Conservation (phyloP, 64 coral and sea anemone species). For the Montipora foliosa region DNA sequence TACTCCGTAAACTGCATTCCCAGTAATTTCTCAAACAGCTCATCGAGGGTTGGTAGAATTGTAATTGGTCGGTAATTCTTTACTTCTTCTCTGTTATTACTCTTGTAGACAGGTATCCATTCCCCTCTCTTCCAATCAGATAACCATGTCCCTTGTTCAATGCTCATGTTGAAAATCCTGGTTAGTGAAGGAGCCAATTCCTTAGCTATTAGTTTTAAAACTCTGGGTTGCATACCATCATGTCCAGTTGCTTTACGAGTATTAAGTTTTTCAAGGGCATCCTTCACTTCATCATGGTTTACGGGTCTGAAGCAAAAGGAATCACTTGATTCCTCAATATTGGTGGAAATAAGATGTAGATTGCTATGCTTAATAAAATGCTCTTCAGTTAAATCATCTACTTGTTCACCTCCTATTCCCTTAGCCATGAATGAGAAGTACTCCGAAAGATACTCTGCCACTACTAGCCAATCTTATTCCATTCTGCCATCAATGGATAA, state of each 20-base stretch:
- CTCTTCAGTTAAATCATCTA: background rate
- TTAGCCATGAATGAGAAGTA: constrained; percentile 52
- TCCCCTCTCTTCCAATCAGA: background rate
- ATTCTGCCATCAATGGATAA: constrained; percentile 8
- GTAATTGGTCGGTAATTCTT: constrained; percentile 9
- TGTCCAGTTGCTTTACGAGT: constrained; percentile 30
- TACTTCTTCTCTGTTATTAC: background rate
- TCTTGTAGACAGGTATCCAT: constrained; percentile 7
- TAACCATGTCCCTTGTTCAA: background rate
- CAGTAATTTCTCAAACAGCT: constrained; percentile 33
- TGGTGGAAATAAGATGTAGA: background rate
- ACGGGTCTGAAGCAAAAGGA: constrained; percentile 43
- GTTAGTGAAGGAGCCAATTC: background rate
- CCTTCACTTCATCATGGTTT: constrained; percentile 1
- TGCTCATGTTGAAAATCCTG: background rate
- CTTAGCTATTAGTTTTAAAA: constrained; percentile 27
- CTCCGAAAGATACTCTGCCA: constrained; percentile 29
- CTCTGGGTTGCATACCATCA: constrained; percentile 30
- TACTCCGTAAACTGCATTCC: constrained; percentile 2
- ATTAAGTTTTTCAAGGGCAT: constrained; percentile 24
- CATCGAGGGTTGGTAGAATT: constrained; percentile 17
- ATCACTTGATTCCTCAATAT: background rate
- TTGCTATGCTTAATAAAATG: constrained; percentile 17
- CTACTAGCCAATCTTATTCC: constrained; percentile 21
- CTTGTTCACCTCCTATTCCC: constrained; percentile 19